Evolutionary conservation across 2,113 vertebrate genomes (phyloP).

Genomic region (Channa argus): DNA sequence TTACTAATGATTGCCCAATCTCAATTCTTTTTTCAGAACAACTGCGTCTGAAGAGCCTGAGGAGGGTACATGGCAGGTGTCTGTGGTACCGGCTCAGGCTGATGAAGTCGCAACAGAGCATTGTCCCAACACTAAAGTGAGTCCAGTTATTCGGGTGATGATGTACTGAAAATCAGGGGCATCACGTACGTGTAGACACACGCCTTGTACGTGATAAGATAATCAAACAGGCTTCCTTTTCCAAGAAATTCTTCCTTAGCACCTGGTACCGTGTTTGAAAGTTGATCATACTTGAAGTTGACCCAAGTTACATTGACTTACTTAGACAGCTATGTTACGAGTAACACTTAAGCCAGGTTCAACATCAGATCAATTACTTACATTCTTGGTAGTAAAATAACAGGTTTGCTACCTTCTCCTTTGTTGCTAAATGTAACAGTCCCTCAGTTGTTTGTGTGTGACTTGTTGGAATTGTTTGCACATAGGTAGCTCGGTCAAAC

Average conservation of each 20-base stretch:
- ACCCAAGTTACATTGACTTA: neutral
- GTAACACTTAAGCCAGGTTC: neutral
- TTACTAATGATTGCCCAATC: neutral
- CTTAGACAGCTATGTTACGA: neutral
- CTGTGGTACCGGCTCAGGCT: constrained; percentile 95
- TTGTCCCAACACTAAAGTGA: constrained; percentile 96
- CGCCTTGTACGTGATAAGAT: neutral
- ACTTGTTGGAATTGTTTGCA: constrained; percentile 17
- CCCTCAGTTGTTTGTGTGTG: neutral
- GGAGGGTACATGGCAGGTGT: constrained; percentile 95
- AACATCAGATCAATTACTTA: neutral
- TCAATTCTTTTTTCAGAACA: constrained; percentile 85
- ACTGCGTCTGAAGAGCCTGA: constrained; percentile 95
- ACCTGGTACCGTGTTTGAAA: neutral
- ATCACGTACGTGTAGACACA: neutral
- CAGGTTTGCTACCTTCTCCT: neutral
- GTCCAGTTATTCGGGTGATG: constrained; percentile 64
- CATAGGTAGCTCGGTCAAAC: constrained; percentile 1
- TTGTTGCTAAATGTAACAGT: neutral
- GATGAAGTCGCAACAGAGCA: constrained; percentile 95
- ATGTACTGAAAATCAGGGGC: neutral
- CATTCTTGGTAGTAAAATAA: neutral
- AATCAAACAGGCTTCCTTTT: neutral
- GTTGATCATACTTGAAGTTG: neutral
- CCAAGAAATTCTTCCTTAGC: neutral